Percentiles rank a stretch among this genome's conserved stretches.
Evolutionary conservation across 92 coral and sea anemone species (phyloP).

Genomic region (Nematostella vectensis): DNA sequence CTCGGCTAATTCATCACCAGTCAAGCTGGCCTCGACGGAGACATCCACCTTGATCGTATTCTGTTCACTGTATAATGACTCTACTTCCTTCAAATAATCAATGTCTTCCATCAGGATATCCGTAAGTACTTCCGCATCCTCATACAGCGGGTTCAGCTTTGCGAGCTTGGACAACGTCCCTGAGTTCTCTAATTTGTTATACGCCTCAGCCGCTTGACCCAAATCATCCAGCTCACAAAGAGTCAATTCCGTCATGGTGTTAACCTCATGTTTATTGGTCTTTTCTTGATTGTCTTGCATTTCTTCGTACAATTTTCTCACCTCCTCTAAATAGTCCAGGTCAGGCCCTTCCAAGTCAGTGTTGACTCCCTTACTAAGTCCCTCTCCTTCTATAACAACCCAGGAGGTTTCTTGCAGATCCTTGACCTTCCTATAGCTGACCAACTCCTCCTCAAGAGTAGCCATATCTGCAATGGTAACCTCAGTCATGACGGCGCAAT

Average conservation of each 20-base stretch:
- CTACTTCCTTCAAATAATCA: constrained; percentile 39
- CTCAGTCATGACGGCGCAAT: constrained; percentile 36
- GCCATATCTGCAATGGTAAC: constrained; percentile 27
- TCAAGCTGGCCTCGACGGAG: constrained; percentile 33
- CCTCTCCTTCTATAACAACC: constrained; percentile 21
- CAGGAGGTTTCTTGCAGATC: constrained; percentile 20
- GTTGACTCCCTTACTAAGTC: constrained; percentile 4
- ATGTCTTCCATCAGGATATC: constrained; percentile 45
- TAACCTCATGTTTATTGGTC: constrained; percentile 14
- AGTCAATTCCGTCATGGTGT: constrained; percentile 65
- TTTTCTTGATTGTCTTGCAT: constrained; percentile 4
- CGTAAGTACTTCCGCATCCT: constrained; percentile 40
- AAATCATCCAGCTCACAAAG: constrained; percentile 47
- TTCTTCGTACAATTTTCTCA: constrained; percentile 31
- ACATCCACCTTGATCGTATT: constrained; percentile 19
- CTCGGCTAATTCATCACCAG: constrained; percentile 29
- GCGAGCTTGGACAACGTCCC: constrained; percentile 20
- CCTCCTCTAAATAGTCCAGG: constrained; percentile 36
- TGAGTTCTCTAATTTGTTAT: constrained; percentile 16
- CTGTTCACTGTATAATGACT: constrained; percentile 13
- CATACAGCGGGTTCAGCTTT: constrained; percentile 18
- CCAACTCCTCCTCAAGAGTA: constrained; percentile 21
- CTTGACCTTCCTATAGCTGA: constrained; percentile 2
- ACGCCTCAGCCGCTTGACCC: constrained; percentile 49
- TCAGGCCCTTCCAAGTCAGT: constrained; percentile 38